Conservation (phyloP, 2,113 vertebrate genomes). For the Odontesthes bonariensis region DNA sequence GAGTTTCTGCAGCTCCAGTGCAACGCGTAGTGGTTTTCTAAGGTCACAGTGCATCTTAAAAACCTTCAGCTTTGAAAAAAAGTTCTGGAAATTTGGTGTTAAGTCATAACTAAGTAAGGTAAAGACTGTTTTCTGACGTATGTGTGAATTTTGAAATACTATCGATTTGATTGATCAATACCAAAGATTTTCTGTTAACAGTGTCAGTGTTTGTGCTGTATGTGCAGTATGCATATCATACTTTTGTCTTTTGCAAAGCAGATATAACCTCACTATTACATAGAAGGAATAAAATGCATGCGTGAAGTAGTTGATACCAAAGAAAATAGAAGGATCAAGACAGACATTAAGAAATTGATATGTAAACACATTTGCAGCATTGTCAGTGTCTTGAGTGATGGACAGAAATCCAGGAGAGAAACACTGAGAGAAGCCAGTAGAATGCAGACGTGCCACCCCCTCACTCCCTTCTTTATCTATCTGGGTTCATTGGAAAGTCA, state of each 20-base stretch:
- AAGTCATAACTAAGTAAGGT: not conserved
- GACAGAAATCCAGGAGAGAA: conserved; percentile 19
- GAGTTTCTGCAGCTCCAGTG: not conserved
- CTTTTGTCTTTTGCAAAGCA: not conserved
- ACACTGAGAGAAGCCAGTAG: conserved; percentile 23
- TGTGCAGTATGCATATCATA: not conserved
- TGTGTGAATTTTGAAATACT: not conserved
- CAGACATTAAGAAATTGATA: conserved; percentile 4
- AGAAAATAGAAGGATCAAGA: not conserved
- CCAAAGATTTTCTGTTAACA: too few relatives aligned
- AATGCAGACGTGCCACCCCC: conserved; percentile 43
- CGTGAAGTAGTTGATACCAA: not conserved
- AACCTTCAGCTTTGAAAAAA: not conserved
- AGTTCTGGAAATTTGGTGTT: not conserved
- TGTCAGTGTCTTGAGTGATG: conserved; percentile 11
- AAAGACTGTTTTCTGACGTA: not conserved
- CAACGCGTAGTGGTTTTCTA: too few relatives aligned
- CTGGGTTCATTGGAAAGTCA: conserved; percentile 40
- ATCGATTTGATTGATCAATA: too few relatives aligned
- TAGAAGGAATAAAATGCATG: not conserved
- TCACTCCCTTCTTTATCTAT: conserved; percentile 38
- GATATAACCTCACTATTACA: not conserved
- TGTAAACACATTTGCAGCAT: not conserved
- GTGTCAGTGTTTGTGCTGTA: not conserved
- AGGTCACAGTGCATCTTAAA: not conserved